A percentile compares a stretch with the other conserved stretches of the same genome.
phyloP scores from a whole-genome alignment of 2,113 vertebrate species.

The Macrotus californicus region DNA sequence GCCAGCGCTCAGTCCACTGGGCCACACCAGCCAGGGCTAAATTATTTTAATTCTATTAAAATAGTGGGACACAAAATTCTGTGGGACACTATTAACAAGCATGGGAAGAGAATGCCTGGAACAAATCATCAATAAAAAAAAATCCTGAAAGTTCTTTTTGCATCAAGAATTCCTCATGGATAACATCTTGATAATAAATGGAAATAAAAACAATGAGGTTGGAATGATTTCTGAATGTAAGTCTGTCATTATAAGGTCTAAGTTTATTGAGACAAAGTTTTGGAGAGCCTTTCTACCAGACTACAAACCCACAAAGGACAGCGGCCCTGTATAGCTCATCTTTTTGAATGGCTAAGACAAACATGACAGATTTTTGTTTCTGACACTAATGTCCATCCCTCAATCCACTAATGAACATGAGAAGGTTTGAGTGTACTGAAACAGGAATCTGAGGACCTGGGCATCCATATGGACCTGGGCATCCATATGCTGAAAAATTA shows the following conservation, averaged over 20 bases:
- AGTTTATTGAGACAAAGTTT: constrained; percentile 36
- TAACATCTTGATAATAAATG: constrained; percentile 15
- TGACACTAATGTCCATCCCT: neutral
- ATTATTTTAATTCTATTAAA: neutral
- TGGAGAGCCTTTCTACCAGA: neutral
- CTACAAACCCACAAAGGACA: neutral
- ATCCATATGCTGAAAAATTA: neutral
- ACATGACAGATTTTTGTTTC: neutral
- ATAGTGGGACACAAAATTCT: neutral
- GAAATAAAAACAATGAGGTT: neutral
- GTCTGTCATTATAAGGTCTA: neutral
- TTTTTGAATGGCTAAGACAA: neutral
- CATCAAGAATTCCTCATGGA: constrained; percentile 9
- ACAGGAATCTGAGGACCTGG: neutral
- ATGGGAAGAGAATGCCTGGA: neutral
- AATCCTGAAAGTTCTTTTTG: constrained; percentile 16
- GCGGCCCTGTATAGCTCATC: neutral
- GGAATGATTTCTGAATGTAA: constrained; percentile 25
- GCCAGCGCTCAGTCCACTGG: too few species aligned
- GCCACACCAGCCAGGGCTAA: too few species aligned
- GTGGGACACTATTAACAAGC: neutral
- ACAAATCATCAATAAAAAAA: neutral
- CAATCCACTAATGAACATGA: neutral
- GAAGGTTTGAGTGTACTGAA: neutral
- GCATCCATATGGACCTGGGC: neutral